A percentile compares a stretch with the other conserved stretches of the same genome.
phyloP scores from a whole-genome alignment of 2,888 invertebrate species.

The Sabatieria punctata region DNA sequence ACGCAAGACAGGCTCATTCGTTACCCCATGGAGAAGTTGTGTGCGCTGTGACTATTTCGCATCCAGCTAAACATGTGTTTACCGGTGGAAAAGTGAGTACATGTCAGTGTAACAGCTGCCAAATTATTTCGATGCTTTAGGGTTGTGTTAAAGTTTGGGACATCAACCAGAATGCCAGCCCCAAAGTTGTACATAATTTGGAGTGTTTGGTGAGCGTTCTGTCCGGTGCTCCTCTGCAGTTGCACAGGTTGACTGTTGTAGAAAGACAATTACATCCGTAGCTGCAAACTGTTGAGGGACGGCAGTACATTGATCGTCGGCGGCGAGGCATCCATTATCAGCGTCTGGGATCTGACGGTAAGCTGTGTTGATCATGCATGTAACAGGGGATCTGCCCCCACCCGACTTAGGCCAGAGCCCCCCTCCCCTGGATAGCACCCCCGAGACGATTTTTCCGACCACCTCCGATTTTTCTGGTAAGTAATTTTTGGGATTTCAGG shows the following conservation, averaged over 20 bases:
- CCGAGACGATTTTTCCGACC: no score
- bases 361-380: background rate
- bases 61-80: constrained; percentile 74
- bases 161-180: constrained; percentile 49
- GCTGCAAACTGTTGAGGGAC: constrained; percentile 82
- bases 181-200: constrained; percentile 64
- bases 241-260: no score
- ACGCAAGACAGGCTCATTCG: constrained; percentile 57
- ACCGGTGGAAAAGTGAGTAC: constrained; percentile 64
- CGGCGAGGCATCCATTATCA: constrained; percentile 82
- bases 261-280: constrained; percentile 91
- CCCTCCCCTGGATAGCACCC: no score
- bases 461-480: no score
- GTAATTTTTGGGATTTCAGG: no score
- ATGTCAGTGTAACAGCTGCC: constrained; percentile 1
- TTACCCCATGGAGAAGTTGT: constrained; percentile 90
- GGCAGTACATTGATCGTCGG: constrained; percentile 85
- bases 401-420: no score
- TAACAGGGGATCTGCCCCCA: no score
- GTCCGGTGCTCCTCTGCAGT: no score
- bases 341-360: constrained; percentile 80
- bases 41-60: constrained; percentile 86
- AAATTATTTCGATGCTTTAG: constrained; percentile 16
- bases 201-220: constrained; percentile 53
- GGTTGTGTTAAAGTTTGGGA: constrained; percentile 96